These are phyloP conservation scores for Manis javanica DNA, from an alignment of 2,797 vertebrate genomes.

Conservation along the genomic window DNA sequence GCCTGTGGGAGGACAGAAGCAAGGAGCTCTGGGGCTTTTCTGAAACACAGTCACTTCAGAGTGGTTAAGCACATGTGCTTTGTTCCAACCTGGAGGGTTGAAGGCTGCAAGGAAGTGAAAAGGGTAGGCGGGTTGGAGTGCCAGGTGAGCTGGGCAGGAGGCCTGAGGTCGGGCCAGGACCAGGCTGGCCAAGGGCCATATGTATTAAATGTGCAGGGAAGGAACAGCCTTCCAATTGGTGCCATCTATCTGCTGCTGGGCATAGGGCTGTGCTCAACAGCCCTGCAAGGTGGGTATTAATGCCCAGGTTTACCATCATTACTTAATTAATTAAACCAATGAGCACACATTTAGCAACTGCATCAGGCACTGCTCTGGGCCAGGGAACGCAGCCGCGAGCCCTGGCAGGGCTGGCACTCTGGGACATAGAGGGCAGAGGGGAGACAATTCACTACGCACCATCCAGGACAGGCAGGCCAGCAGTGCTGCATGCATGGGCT, in stretches of 20 bases:
- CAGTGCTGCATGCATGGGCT: neutral
- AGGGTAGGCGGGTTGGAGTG: neutral
- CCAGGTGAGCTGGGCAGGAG: neutral
- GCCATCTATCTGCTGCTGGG: neutral
- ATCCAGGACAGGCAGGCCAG: no score
- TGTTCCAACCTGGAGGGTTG: neutral
- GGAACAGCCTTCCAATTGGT: accelerated
- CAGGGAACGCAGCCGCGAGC: no score
- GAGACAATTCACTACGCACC: no score
- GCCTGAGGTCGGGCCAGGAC: neutral
- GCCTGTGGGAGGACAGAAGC: accelerated
- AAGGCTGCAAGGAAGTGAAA: neutral
- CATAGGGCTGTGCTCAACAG: neutral
- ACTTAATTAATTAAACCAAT: no score
- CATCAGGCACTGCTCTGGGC: no score
- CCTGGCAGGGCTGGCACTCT: no score
- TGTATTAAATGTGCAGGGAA: no score
- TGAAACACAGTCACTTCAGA: neutral
- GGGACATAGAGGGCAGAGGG: no score
- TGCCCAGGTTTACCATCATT: no score
- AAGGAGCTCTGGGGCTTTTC: neutral
- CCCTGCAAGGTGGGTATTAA: no score
- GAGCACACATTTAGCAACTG: no score
- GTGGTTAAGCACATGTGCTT: no score
- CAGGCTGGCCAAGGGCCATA: neutral